Percentiles rank a stretch among this genome's conserved stretches.
Evolutionary conservation across 2,113 vertebrate genomes (phyloP).

Genomic region (Malurus melanocephalus): DNA sequence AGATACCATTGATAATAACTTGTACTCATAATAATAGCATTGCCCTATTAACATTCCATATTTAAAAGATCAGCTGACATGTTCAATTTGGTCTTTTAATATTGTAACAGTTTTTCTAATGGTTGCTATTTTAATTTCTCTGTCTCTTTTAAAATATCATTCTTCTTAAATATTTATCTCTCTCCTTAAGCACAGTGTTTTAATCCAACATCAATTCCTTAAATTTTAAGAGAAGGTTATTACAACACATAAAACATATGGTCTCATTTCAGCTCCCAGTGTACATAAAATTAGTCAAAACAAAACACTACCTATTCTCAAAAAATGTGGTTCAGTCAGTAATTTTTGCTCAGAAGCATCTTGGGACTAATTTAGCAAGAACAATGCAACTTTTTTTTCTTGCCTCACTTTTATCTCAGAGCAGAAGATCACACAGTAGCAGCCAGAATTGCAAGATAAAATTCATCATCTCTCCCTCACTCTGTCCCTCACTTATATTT

Average conservation of each 20-base stretch:
- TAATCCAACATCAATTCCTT: not conserved
- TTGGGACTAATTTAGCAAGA: conserved; percentile 49
- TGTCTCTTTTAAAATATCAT: conserved; percentile 14
- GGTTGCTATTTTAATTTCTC: conserved; percentile 25
- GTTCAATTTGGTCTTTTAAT: not conserved
- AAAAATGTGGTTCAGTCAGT: conserved; percentile 36
- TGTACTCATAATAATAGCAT: not conserved
- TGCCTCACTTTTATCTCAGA: conserved; percentile 3
- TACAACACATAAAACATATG: conserved; percentile 36
- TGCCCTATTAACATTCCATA: not conserved
- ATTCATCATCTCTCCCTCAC: not conserved
- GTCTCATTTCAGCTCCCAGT: not conserved
- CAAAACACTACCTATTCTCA: not conserved
- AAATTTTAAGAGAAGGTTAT: conserved; percentile 26
- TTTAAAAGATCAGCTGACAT: not conserved
- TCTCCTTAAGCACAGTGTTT: not conserved
- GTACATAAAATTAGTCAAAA: conserved; percentile 28
- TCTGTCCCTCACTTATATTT: conserved; percentile 15
- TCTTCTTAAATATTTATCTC: conserved; percentile 33
- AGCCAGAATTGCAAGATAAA: not conserved
- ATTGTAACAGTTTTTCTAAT: not conserved
- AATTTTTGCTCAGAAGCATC: conserved; percentile 47
- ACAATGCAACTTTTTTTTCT: conserved; percentile 16
- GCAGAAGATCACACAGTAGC: not conserved
- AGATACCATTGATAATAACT: not conserved